A percentile compares a stretch with the other conserved stretches of the same genome.
Evolutionary conservation across 1,140 invertebrate genomes (phyloP).

Genomic region (Gonioctena quinquepunctata): DNA sequence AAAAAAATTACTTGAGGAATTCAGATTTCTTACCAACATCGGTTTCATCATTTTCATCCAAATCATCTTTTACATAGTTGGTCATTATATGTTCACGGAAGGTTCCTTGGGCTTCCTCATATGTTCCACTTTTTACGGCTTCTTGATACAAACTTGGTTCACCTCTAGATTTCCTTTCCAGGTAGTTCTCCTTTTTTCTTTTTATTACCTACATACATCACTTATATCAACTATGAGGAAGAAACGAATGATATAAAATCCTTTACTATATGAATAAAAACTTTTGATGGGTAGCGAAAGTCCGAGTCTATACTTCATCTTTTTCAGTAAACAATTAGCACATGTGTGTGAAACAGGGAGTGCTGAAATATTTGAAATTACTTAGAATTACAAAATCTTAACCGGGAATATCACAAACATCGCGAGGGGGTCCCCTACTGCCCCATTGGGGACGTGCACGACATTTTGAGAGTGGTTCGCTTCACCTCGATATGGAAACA

Average conservation of each 20-base stretch:
- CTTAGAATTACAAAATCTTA: no score
- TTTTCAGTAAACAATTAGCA: no score
- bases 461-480: no score
- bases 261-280: neutral
- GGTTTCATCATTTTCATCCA: constrained; percentile 72
- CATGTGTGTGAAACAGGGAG: no score
- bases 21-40: constrained; percentile 55
- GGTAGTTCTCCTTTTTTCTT: constrained; percentile 50
- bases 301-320: no score
- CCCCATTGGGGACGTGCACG: no score
- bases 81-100: constrained; percentile 56
- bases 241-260: neutral
- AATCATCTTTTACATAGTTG: constrained; percentile 72
- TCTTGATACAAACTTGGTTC: constrained; percentile 33
- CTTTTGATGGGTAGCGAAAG: no score
- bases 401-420: no score
- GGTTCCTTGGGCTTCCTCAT: constrained; percentile 56
- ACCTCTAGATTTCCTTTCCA: constrained; percentile 19
- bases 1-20: no score
- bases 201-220: constrained; percentile 42
- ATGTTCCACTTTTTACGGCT: constrained; percentile 20
- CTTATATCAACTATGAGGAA: neutral
- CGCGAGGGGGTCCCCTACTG: no score
- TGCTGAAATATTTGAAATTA: no score
- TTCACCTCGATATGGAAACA: no score